Evolutionary conservation across 2,797 vertebrate genomes (phyloP).

Genomic region (Phoeniculus purpureus): DNA sequence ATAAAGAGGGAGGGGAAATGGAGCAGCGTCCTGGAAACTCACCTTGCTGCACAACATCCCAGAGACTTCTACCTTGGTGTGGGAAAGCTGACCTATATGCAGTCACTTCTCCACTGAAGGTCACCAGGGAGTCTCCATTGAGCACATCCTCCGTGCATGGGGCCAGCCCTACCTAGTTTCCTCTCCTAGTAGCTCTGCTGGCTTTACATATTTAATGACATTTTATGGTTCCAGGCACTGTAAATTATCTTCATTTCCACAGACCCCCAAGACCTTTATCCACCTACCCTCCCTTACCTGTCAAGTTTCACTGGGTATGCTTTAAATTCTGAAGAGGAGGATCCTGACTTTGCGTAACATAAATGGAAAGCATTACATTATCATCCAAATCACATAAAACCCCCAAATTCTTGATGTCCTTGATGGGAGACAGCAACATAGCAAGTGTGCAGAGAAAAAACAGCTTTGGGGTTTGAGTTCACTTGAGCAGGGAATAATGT

Average conservation of each 20-base stretch:
- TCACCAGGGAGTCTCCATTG: slow-evolving; percentile 13
- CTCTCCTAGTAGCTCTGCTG: slow-evolving; percentile 16
- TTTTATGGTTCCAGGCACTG: slow-evolving; percentile 53
- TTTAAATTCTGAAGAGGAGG: slow-evolving; percentile 70
- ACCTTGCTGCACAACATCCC: neutral
- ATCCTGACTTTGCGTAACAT: slow-evolving; percentile 64
- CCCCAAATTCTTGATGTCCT: slow-evolving; percentile 43
- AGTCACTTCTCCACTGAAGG: slow-evolving; percentile 36
- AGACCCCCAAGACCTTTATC: slow-evolving; percentile 63
- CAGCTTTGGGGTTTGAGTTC: neutral
- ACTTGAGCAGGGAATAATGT: fast-evolving
- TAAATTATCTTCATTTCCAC: slow-evolving; percentile 72
- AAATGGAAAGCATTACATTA: slow-evolving; percentile 33
- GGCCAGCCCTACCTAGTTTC: slow-evolving; percentile 30
- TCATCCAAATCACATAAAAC: slow-evolving; percentile 42
- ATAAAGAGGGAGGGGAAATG: neutral
- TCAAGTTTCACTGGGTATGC: slow-evolving; percentile 73
- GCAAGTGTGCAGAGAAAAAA: slow-evolving; percentile 1
- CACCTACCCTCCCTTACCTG: slow-evolving; percentile 70
- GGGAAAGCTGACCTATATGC: neutral
- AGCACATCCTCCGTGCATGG: neutral
- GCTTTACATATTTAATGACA: slow-evolving; percentile 68
- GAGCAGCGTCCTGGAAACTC: neutral
- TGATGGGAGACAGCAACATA: slow-evolving; percentile 20
- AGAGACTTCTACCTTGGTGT: neutral